These are phyloP conservation scores for Eupithecia pulchellata DNA, from an alignment of 2,888 invertebrate species.

Conservation along the genomic window DNA sequence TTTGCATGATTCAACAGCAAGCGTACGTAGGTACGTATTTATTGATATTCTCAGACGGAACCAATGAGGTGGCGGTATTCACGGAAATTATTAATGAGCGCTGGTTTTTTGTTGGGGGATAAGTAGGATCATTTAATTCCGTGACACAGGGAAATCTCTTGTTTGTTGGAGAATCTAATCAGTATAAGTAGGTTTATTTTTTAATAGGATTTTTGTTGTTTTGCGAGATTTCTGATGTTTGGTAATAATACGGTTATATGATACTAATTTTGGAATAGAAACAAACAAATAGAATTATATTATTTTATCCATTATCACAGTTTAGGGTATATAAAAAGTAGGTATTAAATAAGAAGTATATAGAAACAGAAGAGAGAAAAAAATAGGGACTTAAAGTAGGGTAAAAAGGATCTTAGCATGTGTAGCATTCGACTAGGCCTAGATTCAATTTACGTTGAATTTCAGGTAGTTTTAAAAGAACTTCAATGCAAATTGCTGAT, in stretches of 20 bases:
- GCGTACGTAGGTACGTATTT: conserved; percentile 38
- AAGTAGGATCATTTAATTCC: conserved; percentile 11
- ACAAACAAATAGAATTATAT: no score
- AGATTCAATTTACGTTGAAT: no score
- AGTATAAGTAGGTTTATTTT: neutral
- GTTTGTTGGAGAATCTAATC: neutral
- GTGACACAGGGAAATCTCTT: conserved; percentile 4
- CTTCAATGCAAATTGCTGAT: no score
- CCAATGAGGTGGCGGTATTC: conserved; percentile 17
- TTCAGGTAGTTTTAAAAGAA: no score
- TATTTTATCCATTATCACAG: no score
- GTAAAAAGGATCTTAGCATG: no score
- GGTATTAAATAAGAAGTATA: no score
- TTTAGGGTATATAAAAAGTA: no score
- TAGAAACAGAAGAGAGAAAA: no score
- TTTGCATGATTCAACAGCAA: conserved; percentile 61
- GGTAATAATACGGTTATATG: neutral
- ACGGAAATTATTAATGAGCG: conserved; percentile 16
- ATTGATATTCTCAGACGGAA: conserved; percentile 32
- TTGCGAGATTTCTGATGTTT: neutral
- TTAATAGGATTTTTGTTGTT: conserved; percentile 5
- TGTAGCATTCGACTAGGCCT: no score
- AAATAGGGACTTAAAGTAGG: no score
- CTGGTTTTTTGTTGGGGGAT: neutral
- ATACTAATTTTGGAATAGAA: no score